Percentiles rank a stretch among this genome's conserved stretches.
Evolutionary conservation across 2,888 invertebrate genomes (phyloP).

Genomic region (Andrena flavipes): DNA sequence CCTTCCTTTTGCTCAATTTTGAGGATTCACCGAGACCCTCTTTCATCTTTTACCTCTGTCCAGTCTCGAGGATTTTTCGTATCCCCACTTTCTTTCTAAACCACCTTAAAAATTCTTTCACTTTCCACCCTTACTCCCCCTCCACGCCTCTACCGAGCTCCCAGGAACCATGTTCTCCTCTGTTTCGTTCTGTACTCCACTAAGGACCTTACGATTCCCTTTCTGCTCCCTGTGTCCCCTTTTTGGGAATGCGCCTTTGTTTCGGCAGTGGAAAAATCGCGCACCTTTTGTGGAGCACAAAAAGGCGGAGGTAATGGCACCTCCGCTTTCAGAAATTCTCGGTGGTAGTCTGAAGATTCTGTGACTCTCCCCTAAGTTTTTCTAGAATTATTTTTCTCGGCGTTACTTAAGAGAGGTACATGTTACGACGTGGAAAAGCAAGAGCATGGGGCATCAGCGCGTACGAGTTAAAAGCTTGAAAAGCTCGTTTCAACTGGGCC

Average conservation of each 20-base stretch:
- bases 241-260: constrained; percentile 4
- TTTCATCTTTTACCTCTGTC: constrained; percentile 39
- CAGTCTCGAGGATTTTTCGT: constrained; percentile 44
- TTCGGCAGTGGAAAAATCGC: neutral
- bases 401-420: neutral
- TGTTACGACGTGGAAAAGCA: neutral
- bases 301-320: too few species aligned
- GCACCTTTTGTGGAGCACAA: too few species aligned
- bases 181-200: neutral
- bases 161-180: constrained; percentile 4
- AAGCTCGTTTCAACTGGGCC: neutral
- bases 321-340: neutral
- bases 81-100: neutral
- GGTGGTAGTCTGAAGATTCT: too few species aligned
- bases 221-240: neutral
- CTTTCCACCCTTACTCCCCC: neutral
- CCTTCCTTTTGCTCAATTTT: constrained; percentile 41
- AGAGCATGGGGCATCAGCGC: neutral
- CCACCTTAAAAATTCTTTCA: constrained; percentile 32
- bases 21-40: constrained; percentile 35
- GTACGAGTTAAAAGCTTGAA: neutral
- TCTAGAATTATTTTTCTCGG: neutral
- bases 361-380: neutral
- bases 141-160: neutral
- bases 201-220: constrained; percentile 12